Base-by-base conservation (phyloP, 2,113 vertebrate species). In the Zosterops japonicus region DNA sequence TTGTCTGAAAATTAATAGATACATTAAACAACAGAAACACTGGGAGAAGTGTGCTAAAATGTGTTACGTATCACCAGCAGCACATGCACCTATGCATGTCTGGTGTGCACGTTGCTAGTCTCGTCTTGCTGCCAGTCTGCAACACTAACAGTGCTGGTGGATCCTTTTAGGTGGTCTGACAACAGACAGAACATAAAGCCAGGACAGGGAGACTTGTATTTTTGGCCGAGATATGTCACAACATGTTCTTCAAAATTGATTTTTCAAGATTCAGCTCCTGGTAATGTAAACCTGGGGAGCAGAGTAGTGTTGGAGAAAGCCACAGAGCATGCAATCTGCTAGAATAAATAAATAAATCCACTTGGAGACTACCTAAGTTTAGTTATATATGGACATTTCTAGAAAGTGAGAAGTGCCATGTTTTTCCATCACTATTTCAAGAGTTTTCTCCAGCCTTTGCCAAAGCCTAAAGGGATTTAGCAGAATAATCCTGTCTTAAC, bases 351-450 rank as follows among this genome's bases (percentile, higher is more conserved):
- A 94, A 93, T 81, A 90, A 96, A 81, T 56, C 60, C 15, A 9
- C 68, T 78, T 39, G 52, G 42, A 89, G 31, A 31, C 29, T 81
- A 81, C 55, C 49, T 69, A 53, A 55, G 7, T 90, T 88, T 65
- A 77, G 46, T 83, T 92, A 86, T 89, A 86, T 83, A 89, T 78
- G 76, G 89, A 59, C 72, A 83, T 75, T 81, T 88, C 72, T 78
- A 95, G 80, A 78, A 96, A 93, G 55, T 47, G 55, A 80, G 55
- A 83, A 70, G 9, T 63, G 71, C 39, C 42, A 33, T 83, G 33
- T 78, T 95, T 96, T 93, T 78, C 79, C 93, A 92, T 80, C 25
- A 74, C 12, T 78, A 67, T 29, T 92, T 83, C 55, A 90, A 64
- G 52, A 24, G 24, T 33, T 83, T 77, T 86, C 44, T 94, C 29